These are phyloP conservation scores for Drosophila ezoana DNA, from an alignment of 2,888 invertebrate genomes.

Conservation along the genomic window DNA sequence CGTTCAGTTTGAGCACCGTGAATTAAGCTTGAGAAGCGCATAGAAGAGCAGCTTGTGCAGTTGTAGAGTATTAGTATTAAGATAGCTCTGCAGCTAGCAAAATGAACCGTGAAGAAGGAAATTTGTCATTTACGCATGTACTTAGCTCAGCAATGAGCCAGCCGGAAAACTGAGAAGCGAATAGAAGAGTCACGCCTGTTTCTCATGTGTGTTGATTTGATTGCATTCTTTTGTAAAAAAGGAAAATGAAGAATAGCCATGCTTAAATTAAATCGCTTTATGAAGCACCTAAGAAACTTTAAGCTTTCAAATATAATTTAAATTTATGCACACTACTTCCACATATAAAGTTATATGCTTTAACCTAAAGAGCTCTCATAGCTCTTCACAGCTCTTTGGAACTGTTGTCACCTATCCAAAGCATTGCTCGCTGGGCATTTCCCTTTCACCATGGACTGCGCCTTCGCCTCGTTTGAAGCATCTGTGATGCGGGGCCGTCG, in stretches of 20 bases:
- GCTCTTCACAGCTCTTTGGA: slow-evolving; percentile 1
- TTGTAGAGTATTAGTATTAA: no score
- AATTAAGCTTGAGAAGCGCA: neutral
- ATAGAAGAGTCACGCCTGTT: neutral
- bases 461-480: slow-evolving; percentile 3
- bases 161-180: slow-evolving; percentile 1
- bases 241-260: neutral
- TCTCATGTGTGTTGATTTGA: neutral
- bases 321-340: neutral
- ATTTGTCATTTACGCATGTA: neutral
- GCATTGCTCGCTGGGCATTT: slow-evolving; percentile 4
- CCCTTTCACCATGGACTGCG: slow-evolving; percentile 4
- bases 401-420: slow-evolving; percentile 11
- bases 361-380: neutral
- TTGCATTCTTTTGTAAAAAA: neutral
- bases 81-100: no score
- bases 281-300: neutral
- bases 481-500: slow-evolving; percentile 26
- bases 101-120: neutral
- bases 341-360: neutral
- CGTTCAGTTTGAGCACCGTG: no score
- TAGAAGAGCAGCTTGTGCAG: neutral
- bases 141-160: neutral
- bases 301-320: neutral
- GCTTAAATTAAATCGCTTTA: no score